Evolutionary conservation across 2,888 invertebrate species (phyloP).

Genomic region (Drosophila mettleri): DNA sequence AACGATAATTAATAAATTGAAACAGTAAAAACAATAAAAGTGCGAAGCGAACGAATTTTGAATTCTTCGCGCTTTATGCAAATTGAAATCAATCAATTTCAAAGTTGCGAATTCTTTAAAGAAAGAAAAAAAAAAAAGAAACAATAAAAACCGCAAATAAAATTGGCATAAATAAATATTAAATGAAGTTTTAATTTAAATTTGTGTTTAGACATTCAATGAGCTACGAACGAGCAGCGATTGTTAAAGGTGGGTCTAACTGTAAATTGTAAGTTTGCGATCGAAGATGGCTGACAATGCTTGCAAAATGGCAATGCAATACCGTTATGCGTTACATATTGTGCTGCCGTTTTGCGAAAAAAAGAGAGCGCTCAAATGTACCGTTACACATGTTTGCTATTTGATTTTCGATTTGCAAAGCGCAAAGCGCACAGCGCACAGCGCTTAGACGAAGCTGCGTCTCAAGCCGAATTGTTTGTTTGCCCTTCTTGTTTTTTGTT

Average conservation of each 20-base stretch:
- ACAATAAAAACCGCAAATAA: constrained; percentile 23
- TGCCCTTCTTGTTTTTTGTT: constrained; percentile 7
- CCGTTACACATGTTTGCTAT: constrained; percentile 58
- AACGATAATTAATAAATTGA: constrained; percentile 29
- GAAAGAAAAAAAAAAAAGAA: constrained; percentile 1
- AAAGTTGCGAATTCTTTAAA: constrained; percentile 33
- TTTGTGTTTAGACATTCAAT: constrained; percentile 33
- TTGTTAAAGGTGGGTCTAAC: constrained; percentile 41
- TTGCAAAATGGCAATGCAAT: constrained; percentile 27
- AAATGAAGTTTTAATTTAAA: constrained; percentile 30
- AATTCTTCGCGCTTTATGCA: constrained; percentile 4
- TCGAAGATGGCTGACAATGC: constrained; percentile 4
- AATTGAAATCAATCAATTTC: constrained; percentile 36
- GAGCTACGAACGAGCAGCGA: constrained; percentile 17
- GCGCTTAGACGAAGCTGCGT: constrained; percentile 16
- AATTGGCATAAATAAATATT: constrained; percentile 39
- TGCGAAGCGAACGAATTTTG: constrained; percentile 21
- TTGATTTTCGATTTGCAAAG: constrained; percentile 33
- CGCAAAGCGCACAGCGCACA: constrained; percentile 31
- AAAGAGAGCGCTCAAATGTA: constrained; percentile 20
- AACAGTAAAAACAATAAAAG: constrained; percentile 42
- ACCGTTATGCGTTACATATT: constrained; percentile 24
- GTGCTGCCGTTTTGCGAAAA: background rate
- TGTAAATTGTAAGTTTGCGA: background rate
- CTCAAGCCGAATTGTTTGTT: constrained; percentile 33